Evolutionary conservation across 2,113 vertebrate species (phyloP), one percentile per base, ranked within the genome.

Genomic region (Ochotona curzoniae): DNA sequence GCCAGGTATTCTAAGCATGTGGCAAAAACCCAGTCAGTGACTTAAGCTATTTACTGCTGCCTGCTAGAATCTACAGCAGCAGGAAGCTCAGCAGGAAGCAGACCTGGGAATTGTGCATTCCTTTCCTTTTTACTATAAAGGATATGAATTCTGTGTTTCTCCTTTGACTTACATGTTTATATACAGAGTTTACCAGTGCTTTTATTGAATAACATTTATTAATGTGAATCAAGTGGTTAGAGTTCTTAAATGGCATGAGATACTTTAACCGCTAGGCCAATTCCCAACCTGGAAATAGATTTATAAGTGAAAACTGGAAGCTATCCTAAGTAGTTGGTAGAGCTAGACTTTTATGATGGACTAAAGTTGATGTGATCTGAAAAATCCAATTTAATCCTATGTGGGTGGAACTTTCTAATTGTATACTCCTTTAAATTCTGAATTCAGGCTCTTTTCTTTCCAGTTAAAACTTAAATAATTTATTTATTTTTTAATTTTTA

Each of bases 391-490:
- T 85, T 89, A 81, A n/a, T 76, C 47, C 13, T 90, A 21, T 11
- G 21, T 86, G 30, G 76, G 25, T 86, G 30, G 81, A 88, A 0
- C 63, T 86, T 93, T 79, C 66, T 44, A 89, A 66, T 54, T 76
- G 0, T 71, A 25, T 61, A 35, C n/a, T 92, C 7, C 25, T 94
- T 64, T 88, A 85, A 54, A 23, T 86, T 79, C 38, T 93, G 90
- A 69, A 67, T 18, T n/a, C 26, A 87, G 32, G 49, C 21, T 4
- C 35, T 54, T 74, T 87, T 25, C 15, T 79, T 75, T 84, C 49
- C 26, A 74, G 23, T 13, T 94, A 74, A 87, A 95, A 94, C 5
- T 81, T 87, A 82, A 76, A 71, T 82, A 13, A 71, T 94, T 92
- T 74, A n/a, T 84, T 71, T 83, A 4, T 87, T 61, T 63, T 83